Percentiles rank a stretch among this genome's conserved stretches.
Conservation (phyloP, 1,140 invertebrate genomes). For the Neuroterus valhalla region DNA sequence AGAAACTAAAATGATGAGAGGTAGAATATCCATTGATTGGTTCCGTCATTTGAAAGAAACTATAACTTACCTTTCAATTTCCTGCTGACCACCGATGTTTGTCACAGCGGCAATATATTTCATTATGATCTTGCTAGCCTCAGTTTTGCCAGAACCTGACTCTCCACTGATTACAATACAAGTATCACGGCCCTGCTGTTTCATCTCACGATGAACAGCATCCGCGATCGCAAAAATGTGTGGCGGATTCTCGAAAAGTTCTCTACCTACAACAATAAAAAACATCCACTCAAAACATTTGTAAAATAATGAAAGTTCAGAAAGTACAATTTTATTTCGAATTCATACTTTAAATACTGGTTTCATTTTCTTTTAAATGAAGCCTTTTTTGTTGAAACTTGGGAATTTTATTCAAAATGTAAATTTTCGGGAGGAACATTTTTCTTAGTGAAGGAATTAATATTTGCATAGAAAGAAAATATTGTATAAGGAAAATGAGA, state of each 20-base stretch:
- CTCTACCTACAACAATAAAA: conserved; percentile 78
- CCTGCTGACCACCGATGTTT: conserved; percentile 91
- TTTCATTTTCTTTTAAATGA: too few species aligned
- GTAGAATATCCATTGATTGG: conserved; percentile 41
- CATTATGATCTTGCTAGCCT: conserved; percentile 99
- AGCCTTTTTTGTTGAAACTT: too few species aligned
- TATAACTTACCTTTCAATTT: conserved; percentile 89
- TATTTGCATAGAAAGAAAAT: neutral
- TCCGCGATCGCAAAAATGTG: conserved; percentile 97
- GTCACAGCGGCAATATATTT: conserved; percentile 98
- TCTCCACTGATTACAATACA: conserved; percentile 98
- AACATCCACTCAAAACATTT: neutral
- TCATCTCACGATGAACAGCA: conserved; percentile 93
- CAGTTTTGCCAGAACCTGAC: conserved; percentile 97
- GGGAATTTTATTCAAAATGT: too few species aligned
- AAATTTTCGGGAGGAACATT: too few species aligned
- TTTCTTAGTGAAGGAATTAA: too few species aligned
- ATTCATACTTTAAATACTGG: too few species aligned
- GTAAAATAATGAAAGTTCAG: too few species aligned
- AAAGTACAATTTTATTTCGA: too few species aligned
- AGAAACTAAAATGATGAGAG: neutral
- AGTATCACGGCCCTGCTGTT: conserved; percentile 91
- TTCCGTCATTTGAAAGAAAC: conserved; percentile 24
- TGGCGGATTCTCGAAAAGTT: conserved; percentile 95
- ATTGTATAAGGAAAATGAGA: neutral